Base-by-base conservation (phyloP, 2,797 vertebrate genomes). In the Rhinichthys osculus region DNA sequence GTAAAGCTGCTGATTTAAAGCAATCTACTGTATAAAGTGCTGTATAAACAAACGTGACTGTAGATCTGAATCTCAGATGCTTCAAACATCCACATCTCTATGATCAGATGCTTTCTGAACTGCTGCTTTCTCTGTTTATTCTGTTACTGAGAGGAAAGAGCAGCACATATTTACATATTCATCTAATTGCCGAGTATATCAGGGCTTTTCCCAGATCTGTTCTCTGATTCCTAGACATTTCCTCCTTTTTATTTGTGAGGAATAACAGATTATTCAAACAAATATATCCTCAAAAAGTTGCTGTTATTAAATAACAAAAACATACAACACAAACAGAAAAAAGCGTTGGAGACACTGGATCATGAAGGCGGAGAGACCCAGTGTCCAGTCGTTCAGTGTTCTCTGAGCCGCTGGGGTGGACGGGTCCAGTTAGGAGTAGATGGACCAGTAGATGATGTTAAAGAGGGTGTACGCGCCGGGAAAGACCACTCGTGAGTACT, bases 391-490 rank as follows among this genome's bases (percentile, higher is more conserved):
- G 13, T 14, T 16, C 3, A 47, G 6, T 2, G 6, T 59, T 42
- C 40, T 47, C 14, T 5, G 64, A 23, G 33, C 50, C 19, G 42
- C 27, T 50, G 11, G 30, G 17, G 0, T 33, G 57, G 2, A 17
- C 14, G 3, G 62, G 7, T 64, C 62, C 27, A 38, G 87, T 94
- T 96, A 99, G 54, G 94, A 97, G 93, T 99, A 99, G 88, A 98
- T 98, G 91, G 96, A 97, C 98, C 98, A 99, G 90, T 99, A 99
- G 94, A 99, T 96, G 93, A 99, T 95, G 92, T 99, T 99, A 93
- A 99, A 99, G 94, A 99, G 96, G 92, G 98, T 96, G 90, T 97
- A 99, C 1, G 96, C 97, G 79, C 97, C 97, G 50, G 98, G 98
- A 88, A 99, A 99, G 90, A 98, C 95, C 79, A 98, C 89, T 92